These are phyloP conservation scores for Rhagium mordax DNA, from an alignment of 2,888 invertebrate genomes.

Conservation along the genomic window DNA sequence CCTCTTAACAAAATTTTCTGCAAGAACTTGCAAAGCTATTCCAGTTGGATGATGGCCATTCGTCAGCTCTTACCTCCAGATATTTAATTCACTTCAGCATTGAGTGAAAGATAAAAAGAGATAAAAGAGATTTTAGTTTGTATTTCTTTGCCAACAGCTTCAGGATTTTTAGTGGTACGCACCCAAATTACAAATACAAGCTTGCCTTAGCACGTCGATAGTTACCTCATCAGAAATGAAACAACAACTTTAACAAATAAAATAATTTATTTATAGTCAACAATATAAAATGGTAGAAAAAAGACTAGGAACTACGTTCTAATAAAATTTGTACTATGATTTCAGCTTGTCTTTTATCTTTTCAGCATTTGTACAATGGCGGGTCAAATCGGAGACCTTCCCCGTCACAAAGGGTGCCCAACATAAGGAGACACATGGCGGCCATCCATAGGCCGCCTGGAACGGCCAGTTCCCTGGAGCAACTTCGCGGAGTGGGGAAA, in stretches of 20 bases:
- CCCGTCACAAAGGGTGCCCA: constrained; percentile 54
- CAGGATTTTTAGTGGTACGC: too few species aligned
- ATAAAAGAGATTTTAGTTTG: too few species aligned
- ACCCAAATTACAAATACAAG: too few species aligned
- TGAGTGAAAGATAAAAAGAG: too few species aligned
- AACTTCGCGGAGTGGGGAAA: constrained; percentile 38
- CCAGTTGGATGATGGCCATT: too few species aligned
- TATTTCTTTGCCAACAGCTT: too few species aligned
- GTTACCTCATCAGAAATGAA: neutral
- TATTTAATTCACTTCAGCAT: too few species aligned
- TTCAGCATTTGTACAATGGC: constrained; percentile 40
- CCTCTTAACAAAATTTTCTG: too few species aligned
- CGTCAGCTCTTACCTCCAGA: too few species aligned
- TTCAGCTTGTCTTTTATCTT: constrained; percentile 17
- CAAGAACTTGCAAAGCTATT: too few species aligned
- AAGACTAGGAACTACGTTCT: neutral
- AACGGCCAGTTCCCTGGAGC: constrained; percentile 48
- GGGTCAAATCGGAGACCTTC: constrained; percentile 48
- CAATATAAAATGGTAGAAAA: neutral
- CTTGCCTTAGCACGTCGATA: too few species aligned
- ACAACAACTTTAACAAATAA: neutral
- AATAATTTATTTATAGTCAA: neutral
- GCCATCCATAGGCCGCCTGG: constrained; percentile 47
- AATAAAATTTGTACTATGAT: neutral
- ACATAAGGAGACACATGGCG: constrained; percentile 31